phyloP scores from a whole-genome alignment of 1,140 invertebrate species.

The Pseudoatta argentina region DNA sequence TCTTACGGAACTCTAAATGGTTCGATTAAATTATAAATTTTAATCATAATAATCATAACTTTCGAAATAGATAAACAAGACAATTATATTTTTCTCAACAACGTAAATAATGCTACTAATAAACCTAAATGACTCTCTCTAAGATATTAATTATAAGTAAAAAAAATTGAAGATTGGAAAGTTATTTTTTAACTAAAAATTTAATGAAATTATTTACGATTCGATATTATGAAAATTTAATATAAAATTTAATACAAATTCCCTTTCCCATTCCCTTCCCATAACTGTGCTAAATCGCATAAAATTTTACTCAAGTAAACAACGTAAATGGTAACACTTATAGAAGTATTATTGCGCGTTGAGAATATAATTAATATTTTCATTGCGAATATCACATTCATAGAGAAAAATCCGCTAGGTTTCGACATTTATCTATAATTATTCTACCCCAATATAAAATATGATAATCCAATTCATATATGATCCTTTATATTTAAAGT shows the following conservation, averaged over 20 bases:
- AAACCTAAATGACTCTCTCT: background rate
- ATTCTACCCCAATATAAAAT: background rate
- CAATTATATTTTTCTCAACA: background rate
- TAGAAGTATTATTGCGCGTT: background rate
- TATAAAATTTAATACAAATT: constrained; percentile 7
- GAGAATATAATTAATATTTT: constrained; percentile 33
- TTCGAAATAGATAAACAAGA: background rate
- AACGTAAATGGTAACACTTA: constrained; percentile 13
- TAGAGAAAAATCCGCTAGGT: background rate
- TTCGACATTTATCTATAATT: constrained; percentile 20
- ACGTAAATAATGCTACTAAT: background rate
- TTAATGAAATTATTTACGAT: constrained; percentile 2
- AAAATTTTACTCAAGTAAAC: background rate
- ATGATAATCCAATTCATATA: background rate
- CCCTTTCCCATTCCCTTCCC: no score
- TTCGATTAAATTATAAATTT: background rate
- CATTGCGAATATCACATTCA: background rate
- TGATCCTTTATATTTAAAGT: constrained; percentile 14
- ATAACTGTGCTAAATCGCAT: background rate
- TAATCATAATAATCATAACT: background rate
- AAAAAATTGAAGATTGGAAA: no score
- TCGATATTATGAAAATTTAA: background rate
- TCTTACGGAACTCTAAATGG: background rate
- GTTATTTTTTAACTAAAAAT: background rate
- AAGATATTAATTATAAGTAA: background rate